Evolutionary conservation across 35 echinoderm and acorn worm species (phyloP).

Genomic region (Patiria miniata): DNA sequence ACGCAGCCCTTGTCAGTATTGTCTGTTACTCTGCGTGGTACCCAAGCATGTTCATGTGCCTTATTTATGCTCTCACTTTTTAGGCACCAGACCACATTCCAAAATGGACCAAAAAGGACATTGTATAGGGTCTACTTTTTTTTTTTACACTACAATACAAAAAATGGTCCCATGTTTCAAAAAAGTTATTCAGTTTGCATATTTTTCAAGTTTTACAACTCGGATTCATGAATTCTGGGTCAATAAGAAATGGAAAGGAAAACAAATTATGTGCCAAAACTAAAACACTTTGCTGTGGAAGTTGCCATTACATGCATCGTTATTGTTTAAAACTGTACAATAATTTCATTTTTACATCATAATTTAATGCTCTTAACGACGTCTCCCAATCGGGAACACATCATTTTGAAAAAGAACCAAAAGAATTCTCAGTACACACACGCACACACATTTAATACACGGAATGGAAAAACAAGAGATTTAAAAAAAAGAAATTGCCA

Average conservation of each 20-base stretch:
- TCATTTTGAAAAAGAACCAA: conserved; percentile 6
- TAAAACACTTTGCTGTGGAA: neutral
- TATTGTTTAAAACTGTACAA: neutral
- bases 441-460: neutral
- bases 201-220: neutral
- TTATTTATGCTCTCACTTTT: too few relatives aligned
- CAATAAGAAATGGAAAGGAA: neutral
- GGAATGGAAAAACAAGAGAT: neutral
- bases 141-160: neutral
- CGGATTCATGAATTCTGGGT: neutral
- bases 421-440: neutral
- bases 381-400: neutral
- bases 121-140: neutral
- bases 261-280: neutral
- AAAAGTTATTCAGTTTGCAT: conserved; percentile 11
- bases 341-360: conserved; percentile 27
- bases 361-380: neutral
- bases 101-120: too few relatives aligned
- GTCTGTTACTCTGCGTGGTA: too few relatives aligned
- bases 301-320: neutral
- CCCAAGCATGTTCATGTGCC: too few relatives aligned
- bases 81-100: too few relatives aligned
- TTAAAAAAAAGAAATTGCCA: neutral
- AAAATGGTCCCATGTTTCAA: conserved; percentile 3
- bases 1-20: too few relatives aligned